Conservation (phyloP, 2,888 invertebrate species). For the Andricus quercusramuli region DNA sequence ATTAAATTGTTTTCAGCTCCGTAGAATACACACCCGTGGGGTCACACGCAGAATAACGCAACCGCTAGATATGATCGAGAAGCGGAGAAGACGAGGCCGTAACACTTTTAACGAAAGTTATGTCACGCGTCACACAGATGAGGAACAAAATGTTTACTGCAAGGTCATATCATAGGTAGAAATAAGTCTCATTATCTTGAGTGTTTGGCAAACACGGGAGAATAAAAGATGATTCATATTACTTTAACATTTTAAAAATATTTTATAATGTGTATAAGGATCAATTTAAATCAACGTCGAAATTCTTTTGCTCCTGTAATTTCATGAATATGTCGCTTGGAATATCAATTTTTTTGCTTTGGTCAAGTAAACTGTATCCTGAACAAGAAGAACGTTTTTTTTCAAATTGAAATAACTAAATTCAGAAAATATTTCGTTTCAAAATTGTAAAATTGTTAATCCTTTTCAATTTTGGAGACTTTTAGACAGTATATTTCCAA, state of each 20-base stretch:
- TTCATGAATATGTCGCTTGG: no score
- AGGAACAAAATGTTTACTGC: slow-evolving; percentile 26
- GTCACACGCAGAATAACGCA: slow-evolving; percentile 38
- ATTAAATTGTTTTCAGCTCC: background rate
- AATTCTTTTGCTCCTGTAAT: no score
- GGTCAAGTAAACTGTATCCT: no score
- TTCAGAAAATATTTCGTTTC: no score
- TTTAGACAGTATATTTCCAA: no score
- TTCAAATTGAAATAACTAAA: no score
- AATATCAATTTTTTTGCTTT: no score
- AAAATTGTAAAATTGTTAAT: no score
- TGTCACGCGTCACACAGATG: slow-evolving; percentile 8
- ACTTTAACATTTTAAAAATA: background rate
- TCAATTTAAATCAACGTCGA: no score
- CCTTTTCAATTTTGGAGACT: no score
- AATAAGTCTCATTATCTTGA: slow-evolving; percentile 19
- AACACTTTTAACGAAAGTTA: slow-evolving; percentile 29
- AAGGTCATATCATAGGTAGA: slow-evolving; percentile 29
- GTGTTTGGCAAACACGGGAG: background rate
- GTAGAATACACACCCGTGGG: slow-evolving; percentile 4
- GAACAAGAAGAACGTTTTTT: no score
- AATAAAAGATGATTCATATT: slow-evolving; percentile 4
- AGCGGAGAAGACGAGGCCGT: slow-evolving; percentile 32
- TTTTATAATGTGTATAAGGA: no score
- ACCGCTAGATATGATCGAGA: slow-evolving; percentile 31